phyloP scores from a whole-genome alignment of 2,113 vertebrate species.

The Aramus guarauna region DNA sequence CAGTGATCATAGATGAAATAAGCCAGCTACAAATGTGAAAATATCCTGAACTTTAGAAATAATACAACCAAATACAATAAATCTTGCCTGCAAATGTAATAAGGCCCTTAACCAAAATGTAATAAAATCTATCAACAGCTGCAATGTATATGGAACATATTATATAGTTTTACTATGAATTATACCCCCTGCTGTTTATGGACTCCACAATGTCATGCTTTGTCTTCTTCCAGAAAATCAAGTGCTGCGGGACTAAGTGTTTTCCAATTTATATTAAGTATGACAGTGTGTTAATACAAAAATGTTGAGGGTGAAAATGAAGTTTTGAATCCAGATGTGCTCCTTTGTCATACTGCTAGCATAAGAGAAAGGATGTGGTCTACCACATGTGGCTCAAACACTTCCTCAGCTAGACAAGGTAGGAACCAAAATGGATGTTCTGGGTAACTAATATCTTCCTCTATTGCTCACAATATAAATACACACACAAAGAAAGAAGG shows the following conservation, averaged over 20 bases:
- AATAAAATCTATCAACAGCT: constrained; percentile 83
- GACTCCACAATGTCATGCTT: constrained; percentile 74
- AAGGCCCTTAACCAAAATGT: constrained; percentile 73
- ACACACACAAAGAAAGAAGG: background rate
- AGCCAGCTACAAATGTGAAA: constrained; percentile 75
- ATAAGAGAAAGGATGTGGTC: constrained; percentile 60
- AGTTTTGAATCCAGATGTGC: constrained; percentile 78
- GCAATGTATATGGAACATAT: constrained; percentile 76
- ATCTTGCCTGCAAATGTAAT: constrained; percentile 74
- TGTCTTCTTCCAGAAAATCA: constrained; percentile 70
- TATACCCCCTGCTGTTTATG: constrained; percentile 71
- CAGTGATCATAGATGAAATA: constrained; percentile 66
- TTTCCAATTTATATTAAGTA: constrained; percentile 71
- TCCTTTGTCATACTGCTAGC: constrained; percentile 62
- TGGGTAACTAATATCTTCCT: constrained; percentile 42
- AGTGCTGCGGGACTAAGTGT: constrained; percentile 37
- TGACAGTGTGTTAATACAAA: constrained; percentile 74
- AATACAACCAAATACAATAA: constrained; percentile 77
- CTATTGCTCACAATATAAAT: background rate
- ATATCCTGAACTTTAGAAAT: constrained; percentile 71
- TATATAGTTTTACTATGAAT: constrained; percentile 75
- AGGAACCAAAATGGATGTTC: constrained; percentile 57
- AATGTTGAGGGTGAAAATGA: constrained; percentile 70
- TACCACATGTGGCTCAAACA: constrained; percentile 63
- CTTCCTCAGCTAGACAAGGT: constrained; percentile 57